Base-by-base conservation (phyloP, 2,888 invertebrate species). In the Leucophora obtusa region DNA sequence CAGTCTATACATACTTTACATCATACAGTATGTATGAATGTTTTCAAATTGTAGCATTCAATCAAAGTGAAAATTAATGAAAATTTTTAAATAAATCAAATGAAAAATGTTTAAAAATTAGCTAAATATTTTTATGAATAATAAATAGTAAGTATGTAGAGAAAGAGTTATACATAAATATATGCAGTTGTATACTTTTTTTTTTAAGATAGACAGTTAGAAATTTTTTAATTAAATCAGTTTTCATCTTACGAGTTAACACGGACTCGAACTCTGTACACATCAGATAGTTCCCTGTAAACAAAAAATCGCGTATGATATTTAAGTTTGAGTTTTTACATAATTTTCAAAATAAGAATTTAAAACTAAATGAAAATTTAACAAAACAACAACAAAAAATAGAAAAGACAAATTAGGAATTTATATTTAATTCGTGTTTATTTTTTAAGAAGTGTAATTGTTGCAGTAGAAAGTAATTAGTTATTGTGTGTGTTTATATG, bases 251-350 rank as follows among this genome's bases (percentile, higher is more conserved):
- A 95, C 95, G 95, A 94, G 92, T 94, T 95, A 91, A 95, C 93
- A 93, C 95, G 94, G 93, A 95, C 94, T 93, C 94, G 95, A 93
- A 94, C 94, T 93, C 93, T 93, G 94, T 94, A 95, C 93, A 94
- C 94, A 92, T 95, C 94, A 91, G 93, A 93, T 92, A 95, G 93
- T 92, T 92, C 88, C 90, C 90, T 90, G 90, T 87, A 91, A 90
- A 89, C 89, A 89, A 89, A 88, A 90, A 90, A 89, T 86, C 87
- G 86, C 87, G 87, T 86, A 86, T 85, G 85, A 86, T 84, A 85
- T 84, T 86, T 85, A 84, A 85, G 84, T 85, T 83, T 60, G 70
- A 74, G 73, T 81, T 81, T 73, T 66, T 60, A 62, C 35, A 81
- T 70, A 63, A 58, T 66, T 50, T 69, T 28, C 53, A 73, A 69